A percentile compares a stretch with the other conserved stretches of the same genome.
Evolutionary conservation across 1,140 invertebrate species (phyloP).

Genomic region (Sarcophaga peregrina): DNA sequence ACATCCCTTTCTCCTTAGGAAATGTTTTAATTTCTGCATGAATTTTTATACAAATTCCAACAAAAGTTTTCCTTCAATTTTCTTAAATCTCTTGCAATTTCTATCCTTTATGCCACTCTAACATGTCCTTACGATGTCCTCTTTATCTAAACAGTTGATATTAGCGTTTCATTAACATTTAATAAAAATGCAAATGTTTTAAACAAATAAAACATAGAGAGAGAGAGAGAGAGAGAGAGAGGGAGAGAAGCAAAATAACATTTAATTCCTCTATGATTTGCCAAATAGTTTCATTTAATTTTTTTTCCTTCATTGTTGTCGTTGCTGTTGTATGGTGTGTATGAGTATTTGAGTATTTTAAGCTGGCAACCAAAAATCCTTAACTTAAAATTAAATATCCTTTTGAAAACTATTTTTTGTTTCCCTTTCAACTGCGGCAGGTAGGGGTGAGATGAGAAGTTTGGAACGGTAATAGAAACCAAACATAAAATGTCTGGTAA

Average conservation of each 20-base stretch:
- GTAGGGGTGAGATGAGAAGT: background rate
- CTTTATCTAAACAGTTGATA: background rate
- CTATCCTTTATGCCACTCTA: too few species aligned
- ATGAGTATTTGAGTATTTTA: too few species aligned
- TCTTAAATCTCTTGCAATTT: too few species aligned
- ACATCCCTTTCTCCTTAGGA: too few species aligned
- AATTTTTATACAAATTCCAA: too few species aligned
- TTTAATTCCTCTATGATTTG: background rate
- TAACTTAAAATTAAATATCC: constrained; percentile 5
- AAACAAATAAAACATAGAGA: background rate
- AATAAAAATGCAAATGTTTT: constrained; percentile 19
- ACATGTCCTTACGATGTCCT: too few species aligned
- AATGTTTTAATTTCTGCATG: too few species aligned
- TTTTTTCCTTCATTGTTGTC: too few species aligned
- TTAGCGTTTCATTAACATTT: constrained; percentile 27
- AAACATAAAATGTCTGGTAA: constrained; percentile 18
- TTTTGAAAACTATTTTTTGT: constrained; percentile 6
- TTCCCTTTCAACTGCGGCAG: background rate
- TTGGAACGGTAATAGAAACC: background rate
- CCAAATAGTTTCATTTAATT: background rate
- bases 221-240: too few species aligned
- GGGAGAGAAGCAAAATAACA: background rate
- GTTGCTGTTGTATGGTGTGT: background rate
- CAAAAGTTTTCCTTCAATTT: too few species aligned
- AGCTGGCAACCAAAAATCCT: background rate